phyloP scores from a whole-genome alignment of 1,140 invertebrate genomes.

The Lordiphosa collinella region DNA sequence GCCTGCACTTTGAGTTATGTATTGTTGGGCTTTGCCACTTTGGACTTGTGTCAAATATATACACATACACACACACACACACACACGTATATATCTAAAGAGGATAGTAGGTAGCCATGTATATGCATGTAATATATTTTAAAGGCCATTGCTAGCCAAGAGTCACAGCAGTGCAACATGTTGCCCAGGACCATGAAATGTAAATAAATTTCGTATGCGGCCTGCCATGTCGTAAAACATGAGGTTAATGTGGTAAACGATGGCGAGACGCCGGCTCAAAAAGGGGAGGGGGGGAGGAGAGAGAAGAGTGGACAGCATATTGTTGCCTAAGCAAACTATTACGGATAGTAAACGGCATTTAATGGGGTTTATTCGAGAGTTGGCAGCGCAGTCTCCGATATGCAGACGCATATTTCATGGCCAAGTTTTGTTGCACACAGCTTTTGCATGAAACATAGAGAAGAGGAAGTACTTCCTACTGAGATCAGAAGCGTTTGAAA shows the following conservation, averaged over 20 bases:
- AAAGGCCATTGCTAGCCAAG: background rate
- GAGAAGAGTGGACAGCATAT: conserved; percentile 34
- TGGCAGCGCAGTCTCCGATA: conserved; percentile 10
- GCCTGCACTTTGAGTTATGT: conserved; percentile 74
- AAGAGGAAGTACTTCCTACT: background rate
- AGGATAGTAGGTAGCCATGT: background rate
- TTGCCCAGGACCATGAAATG: conserved; percentile 66
- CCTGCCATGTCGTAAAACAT: conserved; percentile 71
- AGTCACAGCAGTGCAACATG: conserved; percentile 59
- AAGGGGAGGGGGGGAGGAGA: background rate
- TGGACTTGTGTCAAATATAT: conserved; percentile 66
- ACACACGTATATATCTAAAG: conserved; percentile 9
- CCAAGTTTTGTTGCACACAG: conserved; percentile 37
- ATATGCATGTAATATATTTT: conserved; percentile 11
- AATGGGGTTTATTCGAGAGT: conserved; percentile 45
- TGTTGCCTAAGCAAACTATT: conserved; percentile 69
- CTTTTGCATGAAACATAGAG: conserved; percentile 10
- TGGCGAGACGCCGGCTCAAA: conserved; percentile 29
- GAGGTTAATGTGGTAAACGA: conserved; percentile 74
- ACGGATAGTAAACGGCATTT: conserved; percentile 70
- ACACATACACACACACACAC: conserved; percentile 20
- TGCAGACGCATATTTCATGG: conserved; percentile 52
- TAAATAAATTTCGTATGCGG: conserved; percentile 77
- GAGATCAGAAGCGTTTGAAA: too few species aligned
- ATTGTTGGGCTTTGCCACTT: conserved; percentile 55